Evolutionary conservation across 2,888 invertebrate genomes (phyloP).

Genomic region (Tetrapedia diversipes): DNA sequence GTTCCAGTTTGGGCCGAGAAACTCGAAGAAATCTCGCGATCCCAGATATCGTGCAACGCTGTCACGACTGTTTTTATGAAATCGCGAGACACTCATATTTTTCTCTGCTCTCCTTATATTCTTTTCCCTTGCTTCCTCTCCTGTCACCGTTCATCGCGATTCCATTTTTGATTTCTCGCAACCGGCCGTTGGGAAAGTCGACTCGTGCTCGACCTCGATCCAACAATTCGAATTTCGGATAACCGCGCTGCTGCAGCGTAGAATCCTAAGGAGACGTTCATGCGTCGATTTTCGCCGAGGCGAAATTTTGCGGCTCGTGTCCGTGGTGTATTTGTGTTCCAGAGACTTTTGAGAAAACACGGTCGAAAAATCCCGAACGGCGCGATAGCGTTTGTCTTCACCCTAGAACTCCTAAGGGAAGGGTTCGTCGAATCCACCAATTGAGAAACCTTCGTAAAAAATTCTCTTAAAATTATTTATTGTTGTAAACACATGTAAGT

Average conservation of each 20-base stretch:
- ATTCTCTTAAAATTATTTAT: too few relatives aligned
- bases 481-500: too few relatives aligned
- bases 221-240: constrained; percentile 22
- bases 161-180: not conserved
- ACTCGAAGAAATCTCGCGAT: constrained; percentile 26
- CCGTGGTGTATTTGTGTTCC: too few relatives aligned
- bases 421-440: too few relatives aligned
- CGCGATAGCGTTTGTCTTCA: too few relatives aligned
- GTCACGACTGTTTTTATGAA: not conserved
- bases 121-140: not conserved
- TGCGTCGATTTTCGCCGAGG: constrained; percentile 30
- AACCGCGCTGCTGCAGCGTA: not conserved
- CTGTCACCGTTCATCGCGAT: not conserved
- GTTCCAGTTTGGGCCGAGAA: not conserved
- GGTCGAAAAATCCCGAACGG: too few relatives aligned
- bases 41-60: not conserved
- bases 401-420: too few relatives aligned
- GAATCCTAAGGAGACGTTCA: constrained; percentile 20
- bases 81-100: not conserved
- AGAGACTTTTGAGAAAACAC: too few relatives aligned
- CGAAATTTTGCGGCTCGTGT: constrained; percentile 23
- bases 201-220: not conserved
- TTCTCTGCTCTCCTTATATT: not conserved
- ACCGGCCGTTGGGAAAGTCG: not conserved
- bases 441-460: too few relatives aligned